Base-by-base conservation (phyloP, 2,888 invertebrate species). In the Heliothis peltigera region DNA sequence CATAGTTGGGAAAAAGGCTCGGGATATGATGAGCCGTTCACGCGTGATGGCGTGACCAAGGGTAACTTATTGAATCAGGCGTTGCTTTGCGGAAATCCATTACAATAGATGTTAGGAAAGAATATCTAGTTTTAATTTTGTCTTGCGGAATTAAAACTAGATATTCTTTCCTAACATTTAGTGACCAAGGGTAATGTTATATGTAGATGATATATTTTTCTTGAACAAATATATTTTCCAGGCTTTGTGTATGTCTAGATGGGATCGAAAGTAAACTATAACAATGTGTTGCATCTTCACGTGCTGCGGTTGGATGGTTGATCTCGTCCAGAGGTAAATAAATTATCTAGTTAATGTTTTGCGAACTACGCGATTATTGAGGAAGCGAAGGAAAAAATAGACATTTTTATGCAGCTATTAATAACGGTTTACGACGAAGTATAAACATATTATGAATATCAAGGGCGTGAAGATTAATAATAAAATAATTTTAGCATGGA, bases 241-340 rank as follows among this genome's bases (percentile, higher is more conserved):
- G 74, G 22, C 56, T 62, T 53, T 48, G 70, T 68, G 57, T 49
- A 19, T 44, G 18, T 53, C 43, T 46, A 47, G 57, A 62, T 66
- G 61, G 47, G 48, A 74, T 64, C 32, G 25, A 64, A 53, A 62
- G 43, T 70, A 79, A 69, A 46, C 52, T 65, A 35, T 19, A 58
- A 87, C 32, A 70, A 93, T 93, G 93, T 93, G 93, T 76, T 93
- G 92, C 69, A 86, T 93, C 65, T 93, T 93, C 71, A 92, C 92
- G 6, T 91, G 90, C 57, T 89, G 85, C 55, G 91, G 89, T 17
- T 93, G 93, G 93, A 77, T 90, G 79, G 72, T 93, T 55, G 93
- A 93, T 87, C 81, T 92, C 15, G 2, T 92, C 43, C 92, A 92
- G 78, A 91, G 92, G 92, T 92, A 80, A 42, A 59, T 44, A 53